These are phyloP conservation scores for Hypsopygia costalis DNA, from an alignment of 2,888 invertebrate species.

Conservation along the genomic window DNA sequence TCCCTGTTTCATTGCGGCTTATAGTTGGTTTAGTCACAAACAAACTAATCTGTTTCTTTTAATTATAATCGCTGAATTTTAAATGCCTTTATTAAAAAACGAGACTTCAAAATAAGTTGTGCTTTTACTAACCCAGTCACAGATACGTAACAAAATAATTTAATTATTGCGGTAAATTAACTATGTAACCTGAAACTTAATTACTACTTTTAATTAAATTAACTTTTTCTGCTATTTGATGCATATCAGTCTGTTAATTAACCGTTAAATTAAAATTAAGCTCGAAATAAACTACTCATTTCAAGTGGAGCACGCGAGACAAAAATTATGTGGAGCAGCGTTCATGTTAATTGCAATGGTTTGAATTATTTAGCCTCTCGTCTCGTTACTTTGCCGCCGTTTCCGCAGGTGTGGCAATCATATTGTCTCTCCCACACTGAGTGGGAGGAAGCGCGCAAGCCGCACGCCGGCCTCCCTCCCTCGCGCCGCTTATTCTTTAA, in stretches of 20 bases:
- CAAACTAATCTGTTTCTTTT: too few relatives aligned
- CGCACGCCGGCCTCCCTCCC: constrained; percentile 27
- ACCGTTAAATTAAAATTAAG: constrained; percentile 11
- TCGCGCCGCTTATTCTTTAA: constrained; percentile 73
- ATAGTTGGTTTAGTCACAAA: too few relatives aligned
- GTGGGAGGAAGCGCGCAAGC: constrained; percentile 20
- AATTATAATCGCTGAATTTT: too few relatives aligned
- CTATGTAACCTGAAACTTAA: constrained; percentile 9
- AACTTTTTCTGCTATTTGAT: constrained; percentile 2
- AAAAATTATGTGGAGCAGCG: constrained; percentile 42
- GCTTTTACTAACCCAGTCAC: too few relatives aligned
- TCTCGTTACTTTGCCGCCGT: constrained; percentile 72
- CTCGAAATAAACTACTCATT: constrained; percentile 2
- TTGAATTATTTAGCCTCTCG: constrained; percentile 75
- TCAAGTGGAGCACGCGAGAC: neutral
- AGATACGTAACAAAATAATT: neutral
- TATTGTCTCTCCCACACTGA: constrained; percentile 66
- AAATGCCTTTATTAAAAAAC: too few relatives aligned
- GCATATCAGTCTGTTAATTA: constrained; percentile 10
- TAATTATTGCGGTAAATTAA: constrained; percentile 1
- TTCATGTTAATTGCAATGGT: constrained; percentile 46
- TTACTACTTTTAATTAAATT: constrained; percentile 10
- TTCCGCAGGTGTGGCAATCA: constrained; percentile 80
- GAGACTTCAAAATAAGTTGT: too few relatives aligned
- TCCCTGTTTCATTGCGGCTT: too few relatives aligned